Conservation (phyloP, 2,113 vertebrate species). For the Centropus bengalensis region DNA sequence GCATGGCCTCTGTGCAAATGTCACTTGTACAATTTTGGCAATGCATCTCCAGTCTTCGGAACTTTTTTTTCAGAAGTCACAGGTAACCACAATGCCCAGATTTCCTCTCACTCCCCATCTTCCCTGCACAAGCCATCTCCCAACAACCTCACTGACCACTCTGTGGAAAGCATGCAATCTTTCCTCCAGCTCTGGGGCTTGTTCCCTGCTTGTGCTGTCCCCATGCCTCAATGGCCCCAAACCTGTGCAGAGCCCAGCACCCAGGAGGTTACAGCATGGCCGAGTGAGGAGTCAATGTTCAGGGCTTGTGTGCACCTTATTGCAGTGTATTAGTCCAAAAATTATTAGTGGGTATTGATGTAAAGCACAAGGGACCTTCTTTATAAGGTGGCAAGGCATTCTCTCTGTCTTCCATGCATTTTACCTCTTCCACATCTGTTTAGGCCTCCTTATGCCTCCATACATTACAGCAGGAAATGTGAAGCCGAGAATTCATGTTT, state of each 20-base stretch:
- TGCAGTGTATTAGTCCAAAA: rapidly evolving
- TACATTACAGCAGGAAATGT: neutral
- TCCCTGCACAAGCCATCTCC: neutral
- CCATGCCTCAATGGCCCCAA: neutral
- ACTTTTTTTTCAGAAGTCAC: neutral
- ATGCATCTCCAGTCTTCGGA: neutral
- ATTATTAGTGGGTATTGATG: neutral
- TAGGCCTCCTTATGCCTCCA: neutral
- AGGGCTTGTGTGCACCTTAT: rapidly evolving
- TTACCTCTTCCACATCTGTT: neutral
- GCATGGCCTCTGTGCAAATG: rapidly evolving
- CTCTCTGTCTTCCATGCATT: neutral
- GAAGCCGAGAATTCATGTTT: neutral
- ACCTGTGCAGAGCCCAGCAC: rapidly evolving
- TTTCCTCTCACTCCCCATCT: neutral
- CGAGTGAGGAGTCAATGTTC: rapidly evolving
- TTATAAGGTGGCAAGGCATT: neutral
- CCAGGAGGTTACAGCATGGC: rapidly evolving
- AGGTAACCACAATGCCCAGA: neutral
- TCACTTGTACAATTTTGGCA: neutral
- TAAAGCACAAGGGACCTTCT: neutral
- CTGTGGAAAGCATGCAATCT: neutral
- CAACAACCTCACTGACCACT: rapidly evolving
- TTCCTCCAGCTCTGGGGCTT: neutral
- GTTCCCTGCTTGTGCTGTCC: rapidly evolving